Evolutionary conservation across 2,113 vertebrate species (phyloP).

Genomic region (Zosterops japonicus): DNA sequence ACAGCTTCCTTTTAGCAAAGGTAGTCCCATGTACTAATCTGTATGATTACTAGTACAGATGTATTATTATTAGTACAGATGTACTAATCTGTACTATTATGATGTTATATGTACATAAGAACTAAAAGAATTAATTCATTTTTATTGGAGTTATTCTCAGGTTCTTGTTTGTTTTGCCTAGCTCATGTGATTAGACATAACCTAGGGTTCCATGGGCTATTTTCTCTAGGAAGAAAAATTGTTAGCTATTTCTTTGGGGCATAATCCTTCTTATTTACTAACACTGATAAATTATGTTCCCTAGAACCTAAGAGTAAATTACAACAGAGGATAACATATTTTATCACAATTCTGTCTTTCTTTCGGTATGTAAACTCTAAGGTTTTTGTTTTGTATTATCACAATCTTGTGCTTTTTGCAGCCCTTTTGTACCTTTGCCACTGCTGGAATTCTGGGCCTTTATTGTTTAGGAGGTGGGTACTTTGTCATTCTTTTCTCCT

Average conservation of each 20-base stretch:
- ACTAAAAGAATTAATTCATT: not conserved
- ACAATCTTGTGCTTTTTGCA: not conserved
- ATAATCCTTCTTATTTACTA: not conserved
- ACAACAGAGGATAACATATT: not conserved
- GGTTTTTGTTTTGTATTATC: not conserved
- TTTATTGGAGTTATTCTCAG: not conserved
- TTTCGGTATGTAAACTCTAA: not conserved
- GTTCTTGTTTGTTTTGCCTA: not conserved
- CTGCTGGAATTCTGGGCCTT: not conserved
- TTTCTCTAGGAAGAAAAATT: not conserved
- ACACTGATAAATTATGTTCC: not conserved
- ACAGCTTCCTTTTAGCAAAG: not conserved
- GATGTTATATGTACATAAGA: not conserved
- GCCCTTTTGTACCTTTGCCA: not conserved
- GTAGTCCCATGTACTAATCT: not conserved
- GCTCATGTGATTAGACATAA: not conserved
- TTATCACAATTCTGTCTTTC: not conserved
- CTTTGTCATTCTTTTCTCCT: not conserved
- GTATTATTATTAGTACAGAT: too few relatives aligned
- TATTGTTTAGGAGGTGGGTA: not conserved
- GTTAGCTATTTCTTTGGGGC: not conserved
- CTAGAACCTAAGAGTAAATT: not conserved
- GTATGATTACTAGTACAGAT: too few relatives aligned
- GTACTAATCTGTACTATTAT: not conserved
- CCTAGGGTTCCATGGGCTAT: not conserved